phyloP scores from a whole-genome alignment of 2,113 vertebrate genomes.

The Tragelaphus scriptus region DNA sequence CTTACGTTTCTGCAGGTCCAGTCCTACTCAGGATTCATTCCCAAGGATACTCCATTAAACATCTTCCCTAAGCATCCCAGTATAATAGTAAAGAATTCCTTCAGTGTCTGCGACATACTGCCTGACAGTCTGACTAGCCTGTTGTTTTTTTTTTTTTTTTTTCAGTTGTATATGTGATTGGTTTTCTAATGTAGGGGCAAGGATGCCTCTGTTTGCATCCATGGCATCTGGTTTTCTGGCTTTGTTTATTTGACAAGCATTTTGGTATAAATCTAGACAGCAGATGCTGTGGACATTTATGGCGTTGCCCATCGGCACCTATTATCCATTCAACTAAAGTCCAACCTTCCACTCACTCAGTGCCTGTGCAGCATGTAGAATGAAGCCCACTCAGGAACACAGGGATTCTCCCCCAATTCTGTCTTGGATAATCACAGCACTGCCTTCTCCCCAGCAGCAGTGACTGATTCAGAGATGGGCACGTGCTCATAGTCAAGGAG shows the following conservation, averaged over 20 bases:
- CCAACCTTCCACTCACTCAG: neutral
- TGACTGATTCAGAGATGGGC: neutral
- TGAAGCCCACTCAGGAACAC: neutral
- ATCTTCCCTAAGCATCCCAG: neutral
- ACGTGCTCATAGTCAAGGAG: neutral
- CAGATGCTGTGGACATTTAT: no score
- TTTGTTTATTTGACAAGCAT: neutral
- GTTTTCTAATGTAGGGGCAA: neutral
- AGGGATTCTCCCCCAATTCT: rapidly evolving
- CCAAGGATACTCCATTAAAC: neutral
- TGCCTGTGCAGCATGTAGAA: rapidly evolving
- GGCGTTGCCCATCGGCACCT: neutral
- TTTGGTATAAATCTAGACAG: neutral
- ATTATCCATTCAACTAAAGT: neutral
- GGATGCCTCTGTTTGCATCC: neutral
- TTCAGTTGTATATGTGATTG: neutral
- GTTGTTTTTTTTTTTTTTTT: neutral
- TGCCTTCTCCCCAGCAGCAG: neutral
- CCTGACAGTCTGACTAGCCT: neutral
- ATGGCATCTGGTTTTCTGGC: neutral
- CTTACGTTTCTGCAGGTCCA: neutral
- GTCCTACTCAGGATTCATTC: neutral
- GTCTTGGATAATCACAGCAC: rapidly evolving
- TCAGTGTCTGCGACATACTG: rapidly evolving
- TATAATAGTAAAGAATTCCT: neutral